A percentile compares a stretch with the other conserved stretches of the same genome.
phyloP scores from a whole-genome alignment of 2,888 invertebrate species.

The Nomada fucata region DNA sequence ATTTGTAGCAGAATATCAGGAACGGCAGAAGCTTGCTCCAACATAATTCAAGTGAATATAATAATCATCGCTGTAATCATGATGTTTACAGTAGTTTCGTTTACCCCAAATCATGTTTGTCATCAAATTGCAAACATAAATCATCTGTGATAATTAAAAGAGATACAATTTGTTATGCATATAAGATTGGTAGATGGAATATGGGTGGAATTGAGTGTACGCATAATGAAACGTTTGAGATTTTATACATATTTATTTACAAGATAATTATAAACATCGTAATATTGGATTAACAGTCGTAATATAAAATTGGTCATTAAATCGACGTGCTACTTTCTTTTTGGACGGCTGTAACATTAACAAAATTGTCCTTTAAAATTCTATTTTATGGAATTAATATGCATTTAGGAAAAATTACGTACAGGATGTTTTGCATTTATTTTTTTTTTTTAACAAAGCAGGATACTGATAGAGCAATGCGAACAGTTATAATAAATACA shows the following conservation, averaged over 20 bases:
- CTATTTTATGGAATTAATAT: background rate
- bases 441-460: background rate
- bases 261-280: constrained; percentile 70
- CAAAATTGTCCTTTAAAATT: constrained; percentile 20
- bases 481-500: background rate
- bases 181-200: background rate
- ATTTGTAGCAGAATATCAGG: constrained; percentile 77
- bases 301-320: constrained; percentile 70
- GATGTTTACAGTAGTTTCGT: background rate
- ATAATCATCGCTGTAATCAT: background rate
- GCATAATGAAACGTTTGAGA: background rate
- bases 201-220: background rate
- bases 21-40: constrained; percentile 62
- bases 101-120: too few relatives aligned
- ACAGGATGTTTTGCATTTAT: background rate
- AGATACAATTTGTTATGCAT: background rate
- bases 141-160: too few relatives aligned
- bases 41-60: background rate
- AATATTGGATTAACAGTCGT: constrained; percentile 51
- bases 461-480: constrained; percentile 5
- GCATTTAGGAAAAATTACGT: background rate
- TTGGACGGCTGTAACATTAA: constrained; percentile 29
- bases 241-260: constrained; percentile 77
- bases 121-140: too few relatives aligned
- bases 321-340: constrained; percentile 45